Evolutionary conservation across 2,113 vertebrate species (phyloP), one percentile per base, ranked within the genome.

Genomic region (Tenebrosternarchus preto): DNA sequence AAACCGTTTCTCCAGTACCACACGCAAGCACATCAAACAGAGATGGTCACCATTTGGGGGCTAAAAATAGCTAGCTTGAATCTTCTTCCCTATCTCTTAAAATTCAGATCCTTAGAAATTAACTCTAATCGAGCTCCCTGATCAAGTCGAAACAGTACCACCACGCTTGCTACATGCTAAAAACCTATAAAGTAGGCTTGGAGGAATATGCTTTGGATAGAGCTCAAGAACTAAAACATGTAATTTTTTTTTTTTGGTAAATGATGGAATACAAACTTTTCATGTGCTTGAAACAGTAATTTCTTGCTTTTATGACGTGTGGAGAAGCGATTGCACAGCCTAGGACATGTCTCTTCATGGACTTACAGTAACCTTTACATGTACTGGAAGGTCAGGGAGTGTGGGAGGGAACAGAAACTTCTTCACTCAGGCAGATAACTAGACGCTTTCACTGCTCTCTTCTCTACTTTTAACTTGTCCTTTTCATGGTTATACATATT

Each of bases 1-100:
- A 31, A 29, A 56, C 56, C 29, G 33, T 76, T 76, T 76, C 53
- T 11, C 17, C 50, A 70, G 63, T 64, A 60, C 61, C 73, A 66
- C 29, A 76, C 55, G 6, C 59, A 29, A 20, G 9, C 39, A 31
- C 39, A n/a, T 76, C 39, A 29, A 36, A 46, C 11, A 22, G 8
- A 27, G 22, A 3, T 59, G 4, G 24, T 17, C 8, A 22, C 60
- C 17, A 46, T 27, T 71, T 43, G 15, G 11, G 11, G 11, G 11
- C 5, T 8, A 46, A 50, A 50, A 50, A 50, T 12, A n/a, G n/a
- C n/a, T n/a, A n/a, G n/a, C 43, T 50, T 50, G 43, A 50, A 50
- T 12, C 43, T 50, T 50, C 12, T 9, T 50, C 15, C 12, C 43
- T 50, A 12, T 50, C 1, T 9, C 11, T 56, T 56, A 20, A 56